Percentiles rank a stretch among this genome's conserved stretches.
Evolutionary conservation across 2,888 invertebrate species (phyloP).

Genomic region (Pollenia labialis): DNA sequence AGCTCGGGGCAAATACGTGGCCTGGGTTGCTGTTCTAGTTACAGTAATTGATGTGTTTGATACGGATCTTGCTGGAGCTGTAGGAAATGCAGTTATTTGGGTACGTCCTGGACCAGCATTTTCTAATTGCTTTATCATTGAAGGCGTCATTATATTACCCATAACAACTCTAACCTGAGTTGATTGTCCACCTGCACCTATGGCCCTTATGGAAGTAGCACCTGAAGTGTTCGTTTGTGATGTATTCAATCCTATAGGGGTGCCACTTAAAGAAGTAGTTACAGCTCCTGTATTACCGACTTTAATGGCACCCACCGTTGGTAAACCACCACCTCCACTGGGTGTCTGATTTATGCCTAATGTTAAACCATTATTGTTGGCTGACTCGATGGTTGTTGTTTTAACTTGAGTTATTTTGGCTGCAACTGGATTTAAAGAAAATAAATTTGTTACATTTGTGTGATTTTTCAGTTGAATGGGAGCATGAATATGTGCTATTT

Average conservation of each 20-base stretch:
- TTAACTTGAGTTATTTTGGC: slow-evolving; percentile 85
- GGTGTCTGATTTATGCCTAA: slow-evolving; percentile 57
- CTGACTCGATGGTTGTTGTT: slow-evolving; percentile 83
- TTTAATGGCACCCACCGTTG: slow-evolving; percentile 77
- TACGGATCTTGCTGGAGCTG: slow-evolving; percentile 80
- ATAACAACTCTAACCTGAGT: slow-evolving; percentile 83
- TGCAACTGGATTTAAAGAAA: slow-evolving; percentile 85
- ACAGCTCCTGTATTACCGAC: slow-evolving; percentile 75
- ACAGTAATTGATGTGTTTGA: slow-evolving; percentile 84
- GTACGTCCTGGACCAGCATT: slow-evolving; percentile 79
- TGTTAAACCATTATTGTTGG: slow-evolving; percentile 69
- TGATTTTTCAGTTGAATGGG: slow-evolving; percentile 78
- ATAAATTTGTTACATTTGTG: slow-evolving; percentile 74
- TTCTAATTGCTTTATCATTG: slow-evolving; percentile 86
- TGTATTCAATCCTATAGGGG: slow-evolving; percentile 78
- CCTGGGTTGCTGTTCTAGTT: slow-evolving; percentile 82
- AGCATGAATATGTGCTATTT: slow-evolving; percentile 70
- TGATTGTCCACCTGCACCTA: slow-evolving; percentile 81
- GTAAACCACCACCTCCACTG: slow-evolving; percentile 67
- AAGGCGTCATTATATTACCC: slow-evolving; percentile 84
- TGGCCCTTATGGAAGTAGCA: slow-evolving; percentile 80
- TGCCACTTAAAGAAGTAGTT: slow-evolving; percentile 77
- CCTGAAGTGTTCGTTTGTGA: slow-evolving; percentile 79
- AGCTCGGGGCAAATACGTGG: slow-evolving; percentile 82
- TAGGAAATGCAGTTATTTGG: slow-evolving; percentile 83